Conservation (phyloP, 2,797 vertebrate species). For the Setipinna tenuifilis region DNA sequence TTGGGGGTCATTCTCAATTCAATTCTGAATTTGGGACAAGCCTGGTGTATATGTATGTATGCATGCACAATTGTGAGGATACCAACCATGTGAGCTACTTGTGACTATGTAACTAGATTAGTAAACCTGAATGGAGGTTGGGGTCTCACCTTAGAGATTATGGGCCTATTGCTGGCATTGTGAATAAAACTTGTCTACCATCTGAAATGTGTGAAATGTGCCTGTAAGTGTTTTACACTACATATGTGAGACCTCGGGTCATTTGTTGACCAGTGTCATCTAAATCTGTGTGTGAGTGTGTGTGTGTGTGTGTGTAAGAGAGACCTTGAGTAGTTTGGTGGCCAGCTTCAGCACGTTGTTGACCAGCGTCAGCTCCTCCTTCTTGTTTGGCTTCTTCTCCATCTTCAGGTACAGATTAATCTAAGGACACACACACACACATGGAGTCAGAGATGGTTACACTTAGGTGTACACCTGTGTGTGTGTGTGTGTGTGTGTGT, state of each 20-base stretch:
- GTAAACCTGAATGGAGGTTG: too few species aligned
- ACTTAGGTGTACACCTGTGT: not conserved
- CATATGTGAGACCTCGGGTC: not conserved
- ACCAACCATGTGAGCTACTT: too few species aligned
- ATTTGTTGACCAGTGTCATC: not conserved
- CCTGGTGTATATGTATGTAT: too few species aligned
- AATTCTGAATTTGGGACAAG: too few species aligned
- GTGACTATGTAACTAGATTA: too few species aligned
- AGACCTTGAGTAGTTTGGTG: conserved; percentile 96
- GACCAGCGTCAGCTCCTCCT: conserved; percentile 95
- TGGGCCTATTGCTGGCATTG: too few species aligned
- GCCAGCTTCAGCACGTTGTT: conserved; percentile 98
- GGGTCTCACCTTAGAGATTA: too few species aligned
- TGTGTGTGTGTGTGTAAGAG: not conserved
- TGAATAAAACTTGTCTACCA: too few species aligned
- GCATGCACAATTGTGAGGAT: too few species aligned
- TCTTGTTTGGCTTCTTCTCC: conserved; percentile 99
- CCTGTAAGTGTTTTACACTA: not conserved
- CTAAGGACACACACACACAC: conserved; percentile 61
- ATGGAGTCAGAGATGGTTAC: not conserved
- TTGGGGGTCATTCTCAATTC: too few species aligned
- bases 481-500: conserved; percentile 34
- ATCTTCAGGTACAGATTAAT: conserved; percentile 99
- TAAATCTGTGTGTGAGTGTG: not conserved
- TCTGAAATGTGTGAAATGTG: too few species aligned